phyloP scores from a whole-genome alignment of 2,797 vertebrate genomes.

The Saguinus oedipus region DNA sequence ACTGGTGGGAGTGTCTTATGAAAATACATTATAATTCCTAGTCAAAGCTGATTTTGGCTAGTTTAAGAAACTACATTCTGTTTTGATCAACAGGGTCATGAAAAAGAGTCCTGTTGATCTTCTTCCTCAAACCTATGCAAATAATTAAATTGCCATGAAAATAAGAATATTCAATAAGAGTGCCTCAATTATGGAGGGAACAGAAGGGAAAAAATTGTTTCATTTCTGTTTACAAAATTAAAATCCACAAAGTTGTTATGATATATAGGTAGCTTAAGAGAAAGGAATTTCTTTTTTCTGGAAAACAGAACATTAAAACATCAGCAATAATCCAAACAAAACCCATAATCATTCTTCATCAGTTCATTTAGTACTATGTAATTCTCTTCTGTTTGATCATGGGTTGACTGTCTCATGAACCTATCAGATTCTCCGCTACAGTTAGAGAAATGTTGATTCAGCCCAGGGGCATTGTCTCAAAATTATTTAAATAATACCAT shows the following conservation, averaged over 20 bases:
- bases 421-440: background rate
- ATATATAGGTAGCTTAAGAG: background rate
- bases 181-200: background rate
- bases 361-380: background rate
- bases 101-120: too few relatives aligned
- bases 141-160: background rate
- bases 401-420: background rate
- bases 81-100: too few relatives aligned
- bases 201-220: background rate
- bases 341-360: background rate
- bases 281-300: background rate
- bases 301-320: background rate
- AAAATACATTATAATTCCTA: too few relatives aligned
- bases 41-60: too few relatives aligned
- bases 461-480: background rate
- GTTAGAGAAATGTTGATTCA: background rate
- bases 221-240: background rate
- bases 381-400: conserved; percentile 5
- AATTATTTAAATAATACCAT: background rate
- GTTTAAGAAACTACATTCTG: too few relatives aligned
- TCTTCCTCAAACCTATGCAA: background rate
- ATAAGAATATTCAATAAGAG: background rate
- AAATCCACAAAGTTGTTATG: background rate
- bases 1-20: too few relatives aligned
- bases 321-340: background rate